These are phyloP conservation scores for Archilochus colubris DNA, from an alignment of 2,113 vertebrate genomes.

Conservation along the genomic window DNA sequence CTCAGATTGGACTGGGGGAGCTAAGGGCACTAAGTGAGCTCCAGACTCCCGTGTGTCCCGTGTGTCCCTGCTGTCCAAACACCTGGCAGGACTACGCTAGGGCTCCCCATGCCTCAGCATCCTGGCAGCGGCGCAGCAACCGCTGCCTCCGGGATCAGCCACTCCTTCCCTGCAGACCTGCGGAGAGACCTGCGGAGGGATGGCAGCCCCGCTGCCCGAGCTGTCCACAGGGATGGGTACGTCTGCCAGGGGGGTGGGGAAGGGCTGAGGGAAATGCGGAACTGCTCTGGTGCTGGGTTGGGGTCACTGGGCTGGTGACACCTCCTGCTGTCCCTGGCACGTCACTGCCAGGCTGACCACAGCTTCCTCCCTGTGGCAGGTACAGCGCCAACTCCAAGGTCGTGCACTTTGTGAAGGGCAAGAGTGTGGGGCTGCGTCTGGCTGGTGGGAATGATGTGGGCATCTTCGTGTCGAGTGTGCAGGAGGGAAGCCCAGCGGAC, in stretches of 20 bases:
- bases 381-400: conserved; percentile 81
- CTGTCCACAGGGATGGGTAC: background rate
- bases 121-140: rapidly evolving
- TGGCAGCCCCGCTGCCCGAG: background rate
- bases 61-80: background rate
- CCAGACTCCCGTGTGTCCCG: background rate
- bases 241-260: background rate
- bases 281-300: rapidly evolving
- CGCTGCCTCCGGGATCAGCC: background rate
- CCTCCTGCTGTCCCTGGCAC: background rate
- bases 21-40: background rate
- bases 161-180: conserved; percentile 40
- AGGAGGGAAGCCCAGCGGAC: conserved; percentile 87
- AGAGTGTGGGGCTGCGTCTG: conserved; percentile 86
- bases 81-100: rapidly evolving
- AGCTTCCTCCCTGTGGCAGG: conserved; percentile 45
- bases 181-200: background rate
- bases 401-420: conserved; percentile 85
- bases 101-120: background rate
- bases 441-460: conserved; percentile 93
- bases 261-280: background rate
- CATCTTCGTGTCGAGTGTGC: conserved; percentile 92
- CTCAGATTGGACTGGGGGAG: background rate
- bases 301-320: background rate
- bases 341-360: rapidly evolving